phyloP scores from a whole-genome alignment of 2,113 vertebrate genomes.

The Corvus cornix region DNA sequence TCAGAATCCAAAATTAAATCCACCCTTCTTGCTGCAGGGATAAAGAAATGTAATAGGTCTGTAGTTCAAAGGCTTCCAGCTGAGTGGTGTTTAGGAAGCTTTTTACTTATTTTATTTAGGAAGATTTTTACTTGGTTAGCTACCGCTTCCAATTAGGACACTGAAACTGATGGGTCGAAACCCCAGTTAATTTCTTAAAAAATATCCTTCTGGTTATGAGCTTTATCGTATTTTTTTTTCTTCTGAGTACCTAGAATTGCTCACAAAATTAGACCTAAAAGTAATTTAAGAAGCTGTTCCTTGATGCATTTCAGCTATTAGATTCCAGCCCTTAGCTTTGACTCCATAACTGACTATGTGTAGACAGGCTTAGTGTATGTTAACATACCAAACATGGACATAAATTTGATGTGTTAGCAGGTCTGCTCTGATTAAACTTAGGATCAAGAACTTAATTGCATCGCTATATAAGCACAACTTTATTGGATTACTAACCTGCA shows the following conservation, averaged over 20 bases:
- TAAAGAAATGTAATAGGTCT: neutral
- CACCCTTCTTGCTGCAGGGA: neutral
- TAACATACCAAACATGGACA: conserved; percentile 28
- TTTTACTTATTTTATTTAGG: neutral
- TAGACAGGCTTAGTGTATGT: conserved; percentile 22
- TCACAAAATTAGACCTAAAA: neutral
- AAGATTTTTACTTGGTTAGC: neutral
- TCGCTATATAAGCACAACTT: neutral
- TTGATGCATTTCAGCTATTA: neutral
- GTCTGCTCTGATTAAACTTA: conserved; percentile 17
- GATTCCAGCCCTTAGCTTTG: neutral
- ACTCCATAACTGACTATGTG: neutral
- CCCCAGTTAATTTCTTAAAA: neutral
- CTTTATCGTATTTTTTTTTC: neutral
- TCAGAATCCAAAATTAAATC: neutral
- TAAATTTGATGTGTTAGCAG: conserved; percentile 36
- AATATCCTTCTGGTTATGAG: neutral
- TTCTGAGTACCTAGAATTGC: neutral
- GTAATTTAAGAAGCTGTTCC: neutral
- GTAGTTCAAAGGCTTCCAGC: neutral
- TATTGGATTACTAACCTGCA: neutral
- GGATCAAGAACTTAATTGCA: conserved; percentile 37
- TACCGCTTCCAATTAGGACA: neutral
- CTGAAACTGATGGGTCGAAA: neutral
- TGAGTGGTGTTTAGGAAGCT: neutral